These are phyloP conservation scores for Zapornia atra DNA, from an alignment of 2,113 vertebrate species.

Conservation along the genomic window DNA sequence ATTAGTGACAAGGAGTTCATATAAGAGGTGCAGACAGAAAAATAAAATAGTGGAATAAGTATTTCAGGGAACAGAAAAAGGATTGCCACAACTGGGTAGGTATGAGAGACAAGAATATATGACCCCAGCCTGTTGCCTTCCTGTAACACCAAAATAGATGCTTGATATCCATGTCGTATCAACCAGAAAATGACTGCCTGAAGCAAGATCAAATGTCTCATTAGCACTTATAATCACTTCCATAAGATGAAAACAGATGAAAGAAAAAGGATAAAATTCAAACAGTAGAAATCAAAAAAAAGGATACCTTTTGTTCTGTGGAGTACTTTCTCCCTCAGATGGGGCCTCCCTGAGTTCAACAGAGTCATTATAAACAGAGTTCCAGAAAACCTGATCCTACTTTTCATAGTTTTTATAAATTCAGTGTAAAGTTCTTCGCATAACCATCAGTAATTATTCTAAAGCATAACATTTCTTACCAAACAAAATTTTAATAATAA, in stretches of 20 bases:
- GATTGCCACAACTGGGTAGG: not conserved
- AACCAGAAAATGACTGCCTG: constrained; percentile 56
- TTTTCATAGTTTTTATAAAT: not conserved
- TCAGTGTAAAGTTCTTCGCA: not conserved
- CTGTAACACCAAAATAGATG: constrained; percentile 12
- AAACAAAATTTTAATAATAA: not conserved
- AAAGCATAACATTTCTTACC: not conserved
- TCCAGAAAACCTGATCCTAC: not conserved
- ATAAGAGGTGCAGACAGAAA: constrained; percentile 53
- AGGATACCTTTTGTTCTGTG: not conserved
- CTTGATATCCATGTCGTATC: constrained; percentile 5
- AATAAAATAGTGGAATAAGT: constrained; percentile 31
- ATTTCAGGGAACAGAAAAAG: constrained; percentile 52
- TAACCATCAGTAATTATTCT: not conserved
- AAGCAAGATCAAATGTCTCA: constrained; percentile 62
- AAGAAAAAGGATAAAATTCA: constrained; percentile 36
- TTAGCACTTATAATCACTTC: constrained; percentile 64
- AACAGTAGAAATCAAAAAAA: constrained; percentile 14
- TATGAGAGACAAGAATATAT: not conserved
- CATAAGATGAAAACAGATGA: constrained; percentile 64
- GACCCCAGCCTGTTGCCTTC: not conserved
- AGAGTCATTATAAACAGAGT: not conserved
- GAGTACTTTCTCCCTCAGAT: not conserved
- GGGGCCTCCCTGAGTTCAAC: constrained; percentile 2
- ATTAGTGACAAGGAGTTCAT: constrained; percentile 48